phyloP scores from a whole-genome alignment of 2,888 invertebrate genomes.

The Ptychoptera albimana region DNA sequence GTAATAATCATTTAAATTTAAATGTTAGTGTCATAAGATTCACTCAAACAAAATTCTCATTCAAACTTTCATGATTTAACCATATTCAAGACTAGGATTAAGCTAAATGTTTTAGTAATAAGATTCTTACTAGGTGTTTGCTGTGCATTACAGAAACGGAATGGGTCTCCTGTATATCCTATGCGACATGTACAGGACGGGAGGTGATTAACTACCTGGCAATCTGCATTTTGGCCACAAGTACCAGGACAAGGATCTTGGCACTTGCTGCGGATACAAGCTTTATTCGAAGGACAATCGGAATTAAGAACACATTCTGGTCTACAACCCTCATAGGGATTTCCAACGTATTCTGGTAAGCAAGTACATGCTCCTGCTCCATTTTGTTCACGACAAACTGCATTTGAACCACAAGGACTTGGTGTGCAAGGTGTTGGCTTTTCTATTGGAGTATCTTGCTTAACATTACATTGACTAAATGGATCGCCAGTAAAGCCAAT shows the following conservation, averaged over 20 bases:
- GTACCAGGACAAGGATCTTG: slow-evolving; percentile 64
- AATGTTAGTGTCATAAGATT: too few relatives aligned
- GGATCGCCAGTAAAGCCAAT: slow-evolving; percentile 52
- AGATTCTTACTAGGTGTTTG: slow-evolving; percentile 37
- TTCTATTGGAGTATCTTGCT: slow-evolving; percentile 12
- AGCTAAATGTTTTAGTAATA: too few relatives aligned
- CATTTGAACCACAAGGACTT: slow-evolving; percentile 64
- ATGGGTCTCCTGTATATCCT: slow-evolving; percentile 55
- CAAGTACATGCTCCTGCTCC: slow-evolving; percentile 49
- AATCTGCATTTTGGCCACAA: slow-evolving; percentile 56
- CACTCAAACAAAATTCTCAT: too few relatives aligned
- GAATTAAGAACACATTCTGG: slow-evolving; percentile 67
- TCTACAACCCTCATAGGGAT: slow-evolving; percentile 51
- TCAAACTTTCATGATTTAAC: too few relatives aligned
- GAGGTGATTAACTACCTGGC: slow-evolving; percentile 57
- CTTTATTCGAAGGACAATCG: slow-evolving; percentile 56
- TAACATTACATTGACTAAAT: slow-evolving; percentile 36
- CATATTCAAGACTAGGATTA: too few relatives aligned
- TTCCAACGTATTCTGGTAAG: slow-evolving; percentile 42
- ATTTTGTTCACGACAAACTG: slow-evolving; percentile 44
- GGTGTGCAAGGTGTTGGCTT: slow-evolving; percentile 43
- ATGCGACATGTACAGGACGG: slow-evolving; percentile 54
- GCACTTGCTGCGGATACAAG: slow-evolving; percentile 61
- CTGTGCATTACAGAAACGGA: slow-evolving; percentile 41
- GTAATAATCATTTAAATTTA: too few relatives aligned